Percentiles rank a stretch among this genome's conserved stretches.
Conservation (phyloP, 92 coral and sea anemone species). For the Galaxea fascicularis region DNA sequence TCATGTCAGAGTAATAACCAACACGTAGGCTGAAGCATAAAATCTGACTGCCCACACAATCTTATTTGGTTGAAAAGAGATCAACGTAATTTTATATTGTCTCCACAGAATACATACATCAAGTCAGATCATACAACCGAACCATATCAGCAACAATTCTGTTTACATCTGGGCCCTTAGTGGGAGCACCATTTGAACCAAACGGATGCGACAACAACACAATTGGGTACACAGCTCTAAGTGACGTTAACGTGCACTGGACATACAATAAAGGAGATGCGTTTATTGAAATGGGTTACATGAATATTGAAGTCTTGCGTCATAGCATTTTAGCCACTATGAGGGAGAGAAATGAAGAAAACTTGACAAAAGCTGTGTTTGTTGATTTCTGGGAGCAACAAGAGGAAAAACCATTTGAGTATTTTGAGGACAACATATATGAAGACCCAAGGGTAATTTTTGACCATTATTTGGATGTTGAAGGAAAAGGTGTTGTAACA, state of each 20-base stretch:
- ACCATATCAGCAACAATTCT: conserved; percentile 95
- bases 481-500: conserved; percentile 67
- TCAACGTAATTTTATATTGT: neutral
- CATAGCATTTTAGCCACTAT: conserved; percentile 66
- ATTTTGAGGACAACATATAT: conserved; percentile 18
- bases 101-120: conserved; percentile 88
- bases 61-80: neutral
- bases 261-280: conserved; percentile 95
- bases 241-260: conserved; percentile 93
- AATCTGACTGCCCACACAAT: neutral
- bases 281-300: conserved; percentile 96
- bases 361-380: conserved; percentile 68
- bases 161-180: conserved; percentile 77
- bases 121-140: conserved; percentile 91
- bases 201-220: conserved; percentile 75
- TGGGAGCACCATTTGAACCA: conserved; percentile 65
- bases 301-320: conserved; percentile 85
- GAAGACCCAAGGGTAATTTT: conserved; percentile 67
- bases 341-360: conserved; percentile 39
- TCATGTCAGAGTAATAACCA: too few species aligned
- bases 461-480: conserved; percentile 53
- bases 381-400: conserved; percentile 71
- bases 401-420: conserved; percentile 32
- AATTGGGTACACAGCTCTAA: conserved; percentile 81
- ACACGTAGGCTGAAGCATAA: neutral